Conservation (phyloP, 2,888 invertebrate species). For the Drosophila merina region DNA sequence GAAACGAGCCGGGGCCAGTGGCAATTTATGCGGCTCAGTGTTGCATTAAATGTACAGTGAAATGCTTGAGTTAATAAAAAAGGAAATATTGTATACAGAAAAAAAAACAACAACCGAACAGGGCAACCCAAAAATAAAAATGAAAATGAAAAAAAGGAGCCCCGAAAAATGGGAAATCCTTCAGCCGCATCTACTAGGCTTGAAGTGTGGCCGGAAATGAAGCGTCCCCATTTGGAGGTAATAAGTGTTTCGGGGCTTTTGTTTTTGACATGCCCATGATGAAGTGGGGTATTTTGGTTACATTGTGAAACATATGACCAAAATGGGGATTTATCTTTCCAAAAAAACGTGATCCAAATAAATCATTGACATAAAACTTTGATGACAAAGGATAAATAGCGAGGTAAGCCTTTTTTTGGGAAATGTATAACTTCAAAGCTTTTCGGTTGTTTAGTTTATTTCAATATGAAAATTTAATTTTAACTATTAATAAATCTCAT, state of each 20-base stretch:
- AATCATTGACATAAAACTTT: conserved; percentile 19
- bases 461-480: too few relatives aligned
- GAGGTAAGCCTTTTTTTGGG: neutral
- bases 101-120: conserved; percentile 18
- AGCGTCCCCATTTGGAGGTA: conserved; percentile 63
- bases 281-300: conserved; percentile 37
- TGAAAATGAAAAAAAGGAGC: conserved; percentile 37
- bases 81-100: conserved; percentile 8
- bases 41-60: conserved; percentile 78
- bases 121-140: conserved; percentile 22
- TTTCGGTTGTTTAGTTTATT: neutral
- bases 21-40: conserved; percentile 77
- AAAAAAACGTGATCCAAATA: conserved; percentile 34
- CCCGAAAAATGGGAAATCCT: conserved; percentile 50
- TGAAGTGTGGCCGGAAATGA: conserved; percentile 72
- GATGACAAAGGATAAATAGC: conserved; percentile 13
- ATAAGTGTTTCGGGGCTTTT: conserved; percentile 57
- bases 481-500: neutral
- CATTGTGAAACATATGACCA: conserved; percentile 27
- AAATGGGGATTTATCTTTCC: conserved; percentile 25
- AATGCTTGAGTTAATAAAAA: conserved; percentile 75
- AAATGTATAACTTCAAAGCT: neutral
- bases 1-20: conserved; percentile 47
- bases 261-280: conserved; percentile 41
- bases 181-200: conserved; percentile 57